Evolutionary conservation across 1,140 invertebrate species (phyloP), one percentile per base, ranked within the genome.

Genomic region (Asobara japonica): DNA sequence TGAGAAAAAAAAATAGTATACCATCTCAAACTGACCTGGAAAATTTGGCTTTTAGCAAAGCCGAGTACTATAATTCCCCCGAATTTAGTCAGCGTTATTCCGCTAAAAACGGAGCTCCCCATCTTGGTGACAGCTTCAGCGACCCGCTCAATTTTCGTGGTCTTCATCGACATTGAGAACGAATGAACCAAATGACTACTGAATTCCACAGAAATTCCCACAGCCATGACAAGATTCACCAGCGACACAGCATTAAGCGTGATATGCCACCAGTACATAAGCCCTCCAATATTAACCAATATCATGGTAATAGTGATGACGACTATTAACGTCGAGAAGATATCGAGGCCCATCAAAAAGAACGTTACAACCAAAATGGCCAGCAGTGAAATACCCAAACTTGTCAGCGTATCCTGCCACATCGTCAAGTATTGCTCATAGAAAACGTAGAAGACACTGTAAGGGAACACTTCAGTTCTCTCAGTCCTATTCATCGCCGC

Each of bases 351-450:
- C 90, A 99, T 96, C 20, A 99, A 88, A 2, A 99, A 72, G 82
- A 98, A 97, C 0, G 97, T 97, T 0, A 98, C 96, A 7, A 98
- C 88, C 82, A 99, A 98, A 71, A 99, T 97, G 10, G 96, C 96
- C 5, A 92, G 83, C 33, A 98, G 87, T 2, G 97, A 98, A 60
- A 98, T 93, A 3, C 91, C 91, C 81, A 99, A 90, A 79, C 95
- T 97, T 76, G 93, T 90, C 4, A 98, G 79, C 0, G 96, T 96
- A 77, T 99, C 96, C 0, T 92, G 87, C 93, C 97, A 97, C 91
- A 99, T 98, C 3, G 96, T 98, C 71, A 99, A 88, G 87, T 99
- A 99, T 88, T 99, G 98, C 85, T 99, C 98, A 82, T 99, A 99
- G 87, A 98, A 99, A 10, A 99, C 97, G 82, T 99, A 99, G 87